These are phyloP conservation scores for Genyomyrus donnyi DNA, from an alignment of 2,113 vertebrate species.

Conservation along the genomic window DNA sequence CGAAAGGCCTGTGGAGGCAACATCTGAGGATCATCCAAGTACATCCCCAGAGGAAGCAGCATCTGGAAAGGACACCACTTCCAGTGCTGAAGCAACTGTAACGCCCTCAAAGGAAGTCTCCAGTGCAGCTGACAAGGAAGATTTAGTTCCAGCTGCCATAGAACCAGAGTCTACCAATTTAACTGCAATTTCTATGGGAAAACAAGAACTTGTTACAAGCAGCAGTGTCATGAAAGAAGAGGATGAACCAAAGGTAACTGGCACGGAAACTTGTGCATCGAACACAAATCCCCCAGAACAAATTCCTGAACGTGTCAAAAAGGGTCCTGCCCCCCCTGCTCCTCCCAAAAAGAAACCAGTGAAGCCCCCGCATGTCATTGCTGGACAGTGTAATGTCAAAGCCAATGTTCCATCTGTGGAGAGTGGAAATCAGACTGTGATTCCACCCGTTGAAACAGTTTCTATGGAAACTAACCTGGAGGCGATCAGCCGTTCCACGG, in stretches of 20 bases:
- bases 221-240: background rate
- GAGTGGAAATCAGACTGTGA: background rate
- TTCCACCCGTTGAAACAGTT: background rate
- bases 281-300: slow-evolving; percentile 39
- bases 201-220: slow-evolving; percentile 10
- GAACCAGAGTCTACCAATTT: slow-evolving; percentile 10
- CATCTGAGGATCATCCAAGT: background rate
- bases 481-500: background rate
- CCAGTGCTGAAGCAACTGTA: background rate
- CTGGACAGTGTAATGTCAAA: background rate
- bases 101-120: slow-evolving; percentile 27
- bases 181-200: slow-evolving; percentile 39
- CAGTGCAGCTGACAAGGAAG: slow-evolving; percentile 1
- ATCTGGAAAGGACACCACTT: background rate
- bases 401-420: background rate
- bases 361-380: background rate
- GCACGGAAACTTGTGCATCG: slow-evolving; percentile 41
- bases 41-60: slow-evolving; percentile 7
- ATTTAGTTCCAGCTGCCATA: background rate
- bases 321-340: slow-evolving; percentile 30
- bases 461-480: background rate
- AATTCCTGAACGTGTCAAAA: slow-evolving; percentile 30
- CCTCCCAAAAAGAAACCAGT: slow-evolving; percentile 40
- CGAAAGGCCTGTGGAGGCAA: background rate
- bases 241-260: background rate